A percentile compares a stretch with the other conserved stretches of the same genome.
Evolutionary conservation across 2,113 vertebrate species (phyloP).

Genomic region (Edolisoma coerulescens): DNA sequence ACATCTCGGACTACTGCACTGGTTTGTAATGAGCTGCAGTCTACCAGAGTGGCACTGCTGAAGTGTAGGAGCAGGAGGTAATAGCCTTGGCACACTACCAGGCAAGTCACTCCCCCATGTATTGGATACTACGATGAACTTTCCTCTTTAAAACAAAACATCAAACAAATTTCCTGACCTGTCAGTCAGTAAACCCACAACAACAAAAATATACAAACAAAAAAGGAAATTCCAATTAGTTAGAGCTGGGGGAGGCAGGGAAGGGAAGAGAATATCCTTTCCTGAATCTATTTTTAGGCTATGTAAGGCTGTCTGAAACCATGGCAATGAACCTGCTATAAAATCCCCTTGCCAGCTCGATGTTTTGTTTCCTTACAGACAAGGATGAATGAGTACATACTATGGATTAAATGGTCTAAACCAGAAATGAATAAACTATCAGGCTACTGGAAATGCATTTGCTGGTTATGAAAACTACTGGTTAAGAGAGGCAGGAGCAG

Average conservation of each 20-base stretch:
- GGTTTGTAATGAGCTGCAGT: not conserved
- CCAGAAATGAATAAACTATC: not conserved
- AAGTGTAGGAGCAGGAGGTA: not conserved
- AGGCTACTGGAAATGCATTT: not conserved
- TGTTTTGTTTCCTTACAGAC: constrained; percentile 17
- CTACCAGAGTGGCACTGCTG: not conserved
- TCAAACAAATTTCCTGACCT: not conserved
- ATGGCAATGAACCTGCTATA: constrained; percentile 54
- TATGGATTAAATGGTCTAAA: not conserved
- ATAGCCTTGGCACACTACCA: not conserved
- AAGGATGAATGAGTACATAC: not conserved
- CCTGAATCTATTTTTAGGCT: constrained; percentile 58
- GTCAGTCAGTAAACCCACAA: not conserved
- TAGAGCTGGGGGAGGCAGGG: not conserved
- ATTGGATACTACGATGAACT: not conserved
- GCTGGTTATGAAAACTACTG: not conserved
- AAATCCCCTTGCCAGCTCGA: not conserved
- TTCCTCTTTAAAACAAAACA: constrained; percentile 11
- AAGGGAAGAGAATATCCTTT: constrained; percentile 51
- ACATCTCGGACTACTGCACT: not conserved
- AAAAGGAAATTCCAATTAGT: constrained; percentile 40
- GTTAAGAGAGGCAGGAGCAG: not conserved
- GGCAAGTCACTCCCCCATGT: not conserved
- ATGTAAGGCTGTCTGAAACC: constrained; percentile 35
- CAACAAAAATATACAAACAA: not conserved